Percentiles rank a stretch among this genome's conserved stretches.
Conservation (phyloP, 2,797 vertebrate species). For the Sebastes vulpes region DNA sequence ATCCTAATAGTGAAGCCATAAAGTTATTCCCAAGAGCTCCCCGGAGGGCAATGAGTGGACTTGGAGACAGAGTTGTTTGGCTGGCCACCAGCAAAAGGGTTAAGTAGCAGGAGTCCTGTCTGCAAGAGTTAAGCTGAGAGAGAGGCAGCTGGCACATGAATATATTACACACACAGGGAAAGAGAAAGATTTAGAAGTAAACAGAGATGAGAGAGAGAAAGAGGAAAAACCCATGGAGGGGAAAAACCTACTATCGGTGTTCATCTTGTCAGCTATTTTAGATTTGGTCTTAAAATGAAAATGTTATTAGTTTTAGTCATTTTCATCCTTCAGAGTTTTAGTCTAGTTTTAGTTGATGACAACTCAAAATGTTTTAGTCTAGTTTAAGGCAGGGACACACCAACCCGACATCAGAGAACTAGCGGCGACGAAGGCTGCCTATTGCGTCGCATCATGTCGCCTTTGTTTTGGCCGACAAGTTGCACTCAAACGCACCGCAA, state of each 20-base stretch:
- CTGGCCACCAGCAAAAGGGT: constrained; percentile 51
- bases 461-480: too few species aligned
- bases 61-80: constrained; percentile 57
- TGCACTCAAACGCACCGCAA: too few species aligned
- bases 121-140: constrained; percentile 25
- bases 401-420: too few species aligned
- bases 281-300: too few species aligned
- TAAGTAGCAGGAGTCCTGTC: constrained; percentile 42
- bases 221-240: not conserved
- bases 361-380: too few species aligned
- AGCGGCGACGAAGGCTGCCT: too few species aligned
- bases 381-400: too few species aligned
- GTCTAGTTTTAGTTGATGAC: too few species aligned
- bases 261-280: too few species aligned
- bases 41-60: constrained; percentile 55
- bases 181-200: not conserved
- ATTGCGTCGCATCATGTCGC: too few species aligned
- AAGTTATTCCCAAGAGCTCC: constrained; percentile 51
- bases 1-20: constrained; percentile 39
- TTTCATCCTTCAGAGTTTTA: too few species aligned
- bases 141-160: constrained; percentile 24
- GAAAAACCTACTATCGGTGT: not conserved
- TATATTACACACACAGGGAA: not conserved
- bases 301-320: too few species aligned
- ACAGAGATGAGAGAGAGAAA: not conserved